These are phyloP conservation scores for Dromas ardeola DNA, from an alignment of 2,113 vertebrate species.

Conservation along the genomic window DNA sequence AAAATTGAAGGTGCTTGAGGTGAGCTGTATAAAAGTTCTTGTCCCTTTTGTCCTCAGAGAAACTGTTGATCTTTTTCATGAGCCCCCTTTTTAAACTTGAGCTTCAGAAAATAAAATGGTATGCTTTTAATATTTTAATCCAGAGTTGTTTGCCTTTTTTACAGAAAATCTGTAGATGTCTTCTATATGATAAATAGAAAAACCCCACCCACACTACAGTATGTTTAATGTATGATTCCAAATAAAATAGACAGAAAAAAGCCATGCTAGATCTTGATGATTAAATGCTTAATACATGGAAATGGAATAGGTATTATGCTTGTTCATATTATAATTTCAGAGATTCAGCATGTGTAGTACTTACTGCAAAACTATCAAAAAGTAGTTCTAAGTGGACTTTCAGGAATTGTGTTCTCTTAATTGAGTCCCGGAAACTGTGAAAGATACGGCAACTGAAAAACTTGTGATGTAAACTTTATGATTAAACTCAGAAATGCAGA, in stretches of 20 bases:
- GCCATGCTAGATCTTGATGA: background rate
- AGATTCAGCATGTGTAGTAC: background rate
- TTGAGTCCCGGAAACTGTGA: background rate
- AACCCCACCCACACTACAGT: accelerated
- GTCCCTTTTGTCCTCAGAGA: background rate
- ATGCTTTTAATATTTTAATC: background rate
- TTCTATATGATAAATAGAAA: background rate
- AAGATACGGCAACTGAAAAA: background rate
- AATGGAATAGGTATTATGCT: background rate
- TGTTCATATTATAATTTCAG: background rate
- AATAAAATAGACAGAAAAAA: background rate
- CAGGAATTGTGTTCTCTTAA: background rate
- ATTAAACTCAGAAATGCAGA: conserved; percentile 40
- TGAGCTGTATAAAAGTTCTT: background rate
- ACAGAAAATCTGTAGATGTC: background rate
- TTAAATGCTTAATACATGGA: background rate
- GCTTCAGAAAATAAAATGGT: background rate
- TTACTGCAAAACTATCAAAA: background rate
- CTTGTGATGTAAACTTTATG: background rate
- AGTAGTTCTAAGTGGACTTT: background rate
- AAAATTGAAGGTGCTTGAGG: background rate
- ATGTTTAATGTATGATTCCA: background rate
- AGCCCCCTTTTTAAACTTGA: background rate
- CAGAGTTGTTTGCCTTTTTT: background rate
- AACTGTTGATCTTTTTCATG: background rate